Evolutionary conservation across 2,797 vertebrate genomes (phyloP), one percentile per base, ranked within the genome.

Genomic region (Pipistrellus pipistrellus): DNA sequence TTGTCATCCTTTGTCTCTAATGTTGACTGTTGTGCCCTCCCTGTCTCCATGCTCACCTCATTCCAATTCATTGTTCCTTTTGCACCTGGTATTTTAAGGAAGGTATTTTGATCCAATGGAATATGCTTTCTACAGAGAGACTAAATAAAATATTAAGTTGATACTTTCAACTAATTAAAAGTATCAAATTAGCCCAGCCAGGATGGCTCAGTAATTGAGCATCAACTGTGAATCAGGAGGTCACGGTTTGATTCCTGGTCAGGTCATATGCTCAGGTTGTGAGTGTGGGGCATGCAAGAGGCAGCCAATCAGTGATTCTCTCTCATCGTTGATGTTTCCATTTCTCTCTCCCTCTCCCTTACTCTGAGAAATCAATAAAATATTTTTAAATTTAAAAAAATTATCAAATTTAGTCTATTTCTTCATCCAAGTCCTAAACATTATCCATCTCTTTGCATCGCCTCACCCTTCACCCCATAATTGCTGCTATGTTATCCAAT

Each of bases 121-220:
- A 82, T 88, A 57, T 85, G n/a, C 35, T 64, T 72, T 95, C 95
- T 53, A 53, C 27, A 17, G 59, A 88, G 86, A 84, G 38, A 69
- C 25, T 46, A 80, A 85, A 20, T 53, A 66, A 81, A 77, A 91
- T 71, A 10, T 72, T 83, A 72, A 59, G n/a, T n/a, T n/a, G n/a
- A n/a, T n/a, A 51, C 10, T 80, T 94, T 80, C 20, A 75, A 55
- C 15, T 66, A 69, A 88, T 81, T 85, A 48, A 82, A 94, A 80
- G 80, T 23, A 55, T 72, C 44, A 89, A 71, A 46, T 69, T 30
- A 46, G 27, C 27, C 59, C 25, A 62, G 59, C 12, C 59, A 62
- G 27, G 27, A 62, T 30, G 27, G 27, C 27, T 62, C 27, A 7
- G 59, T 62, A 14, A 62, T 62, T 62, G 59, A 62, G 59, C 59